Conservation (phyloP, 2,113 vertebrate genomes). For the Elgaria multicarinata region DNA sequence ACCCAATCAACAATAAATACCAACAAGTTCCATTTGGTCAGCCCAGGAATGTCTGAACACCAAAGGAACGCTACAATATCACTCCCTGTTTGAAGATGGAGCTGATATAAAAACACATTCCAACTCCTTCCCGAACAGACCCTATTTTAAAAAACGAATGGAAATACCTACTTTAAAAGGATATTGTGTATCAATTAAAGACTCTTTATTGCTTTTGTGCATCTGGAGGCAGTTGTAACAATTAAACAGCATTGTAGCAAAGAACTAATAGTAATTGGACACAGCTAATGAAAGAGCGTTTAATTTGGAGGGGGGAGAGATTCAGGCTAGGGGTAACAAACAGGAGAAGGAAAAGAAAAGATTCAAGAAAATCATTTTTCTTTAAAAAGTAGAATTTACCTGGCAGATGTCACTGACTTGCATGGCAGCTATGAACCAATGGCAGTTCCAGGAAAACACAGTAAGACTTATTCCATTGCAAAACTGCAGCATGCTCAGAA, state of each 20-base stretch:
- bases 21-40: conserved; percentile 14
- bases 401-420: conserved; percentile 28
- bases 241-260: conserved; percentile 20
- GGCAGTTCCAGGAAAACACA: conserved; percentile 21
- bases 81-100: not conserved
- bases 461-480: conserved; percentile 58
- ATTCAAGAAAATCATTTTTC: not conserved
- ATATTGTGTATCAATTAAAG: not conserved
- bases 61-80: conserved; percentile 22
- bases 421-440: conserved; percentile 20
- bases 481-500: conserved; percentile 69
- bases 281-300: not conserved
- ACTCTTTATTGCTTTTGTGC: conserved; percentile 14
- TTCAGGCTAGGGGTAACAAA: not conserved
- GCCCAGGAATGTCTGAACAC: conserved; percentile 6
- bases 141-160: conserved; percentile 18
- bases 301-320: not conserved
- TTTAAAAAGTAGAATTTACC: conserved; percentile 5
- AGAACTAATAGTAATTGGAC: not conserved
- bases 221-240: conserved; percentile 30
- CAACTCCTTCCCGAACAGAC: not conserved
- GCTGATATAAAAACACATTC: not conserved
- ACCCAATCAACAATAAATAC: not conserved
- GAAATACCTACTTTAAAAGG: conserved; percentile 28
- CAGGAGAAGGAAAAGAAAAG: not conserved